Evolutionary conservation across 2,888 invertebrate genomes (phyloP), one percentile per base, ranked within the genome.

Genomic region (Phanerotoma sp.): DNA sequence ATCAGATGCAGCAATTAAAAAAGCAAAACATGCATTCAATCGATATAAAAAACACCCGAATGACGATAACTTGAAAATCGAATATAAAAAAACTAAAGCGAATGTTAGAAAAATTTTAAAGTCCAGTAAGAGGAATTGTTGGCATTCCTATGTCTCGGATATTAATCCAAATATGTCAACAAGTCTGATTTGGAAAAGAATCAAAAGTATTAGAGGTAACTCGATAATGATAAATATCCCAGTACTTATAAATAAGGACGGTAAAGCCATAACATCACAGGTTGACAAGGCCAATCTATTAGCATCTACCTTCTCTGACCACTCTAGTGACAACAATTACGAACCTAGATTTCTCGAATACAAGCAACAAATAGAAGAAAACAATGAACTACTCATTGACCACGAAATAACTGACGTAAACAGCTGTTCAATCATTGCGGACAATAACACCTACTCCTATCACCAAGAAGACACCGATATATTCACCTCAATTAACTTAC

Each of bases 71-170:
- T n/a, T n/a, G n/a, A 35, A 35, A 10, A 38, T 38, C 7, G 18
- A 9, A 38, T 6, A 18, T 10, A 18, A 15, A 9, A 11, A 38
- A 18, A 18, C 15, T 7, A 38, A 18, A 38, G 38, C 38, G 7
- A 38, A 38, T 18, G 38, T 18, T 7, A 38, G 18, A 38, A 5
- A 16, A 38, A 11, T 9, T 3, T 18, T 38, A 15, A 38, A 38
- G 18, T 11, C 15, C 5, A 38, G 20, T 10, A 57, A 48, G 40
- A 60, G 51, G 37, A 50, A 52, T 15, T 51, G 48, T 15, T 59
- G 62, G 57, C 38, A 38, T 11, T 18, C 15, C 7, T 18, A 16
- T n/a, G 13, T 35, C 10, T 10, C 20, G 6, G 7, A 15, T n/a
- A 16, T 41, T 11, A 41, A 35, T n/a, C 35, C n/a, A n/a, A n/a